Evolutionary conservation across 1,140 invertebrate species (phyloP).

Genomic region (Thalassaphorura encarpata): DNA sequence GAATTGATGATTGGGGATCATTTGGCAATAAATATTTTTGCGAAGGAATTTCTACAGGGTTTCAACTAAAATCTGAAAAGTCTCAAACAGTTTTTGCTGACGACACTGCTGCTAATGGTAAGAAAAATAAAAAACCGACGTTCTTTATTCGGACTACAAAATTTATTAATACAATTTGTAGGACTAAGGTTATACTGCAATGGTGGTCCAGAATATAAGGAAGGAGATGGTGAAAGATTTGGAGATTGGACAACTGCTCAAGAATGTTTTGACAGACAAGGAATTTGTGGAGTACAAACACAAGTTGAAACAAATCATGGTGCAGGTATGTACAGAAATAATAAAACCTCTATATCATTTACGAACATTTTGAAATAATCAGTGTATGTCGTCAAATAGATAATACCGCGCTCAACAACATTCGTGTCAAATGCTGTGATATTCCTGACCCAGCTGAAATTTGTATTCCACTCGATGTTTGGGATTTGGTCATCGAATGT

Average conservation of each 20-base stretch:
- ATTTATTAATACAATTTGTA: too few species aligned
- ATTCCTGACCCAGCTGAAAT: constrained; percentile 18
- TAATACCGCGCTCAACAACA: not conserved
- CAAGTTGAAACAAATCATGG: constrained; percentile 12
- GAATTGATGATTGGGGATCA: not conserved
- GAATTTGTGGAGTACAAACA: constrained; percentile 17
- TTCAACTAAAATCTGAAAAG: constrained; percentile 17
- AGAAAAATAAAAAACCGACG: too few species aligned
- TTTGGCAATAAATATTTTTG: constrained; percentile 17
- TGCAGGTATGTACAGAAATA: too few species aligned
- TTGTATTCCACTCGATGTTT: constrained; percentile 19
- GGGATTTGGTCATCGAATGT: constrained; percentile 24
- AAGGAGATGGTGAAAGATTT: constrained; percentile 13
- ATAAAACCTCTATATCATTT: too few species aligned
- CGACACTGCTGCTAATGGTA: constrained; percentile 20
- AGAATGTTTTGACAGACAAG: constrained; percentile 10
- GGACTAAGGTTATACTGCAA: constrained; percentile 14
- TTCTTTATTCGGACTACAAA: too few species aligned
- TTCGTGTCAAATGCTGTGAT: constrained; percentile 19
- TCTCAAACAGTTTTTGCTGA: not conserved
- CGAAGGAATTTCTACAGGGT: constrained; percentile 17
- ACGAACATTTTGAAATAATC: too few species aligned
- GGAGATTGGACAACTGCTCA: constrained; percentile 17
- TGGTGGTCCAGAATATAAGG: not conserved
- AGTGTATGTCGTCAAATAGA: too few species aligned